Conservation (phyloP, 64 coral and sea anemone genomes). For the Anthopleura sola region DNA sequence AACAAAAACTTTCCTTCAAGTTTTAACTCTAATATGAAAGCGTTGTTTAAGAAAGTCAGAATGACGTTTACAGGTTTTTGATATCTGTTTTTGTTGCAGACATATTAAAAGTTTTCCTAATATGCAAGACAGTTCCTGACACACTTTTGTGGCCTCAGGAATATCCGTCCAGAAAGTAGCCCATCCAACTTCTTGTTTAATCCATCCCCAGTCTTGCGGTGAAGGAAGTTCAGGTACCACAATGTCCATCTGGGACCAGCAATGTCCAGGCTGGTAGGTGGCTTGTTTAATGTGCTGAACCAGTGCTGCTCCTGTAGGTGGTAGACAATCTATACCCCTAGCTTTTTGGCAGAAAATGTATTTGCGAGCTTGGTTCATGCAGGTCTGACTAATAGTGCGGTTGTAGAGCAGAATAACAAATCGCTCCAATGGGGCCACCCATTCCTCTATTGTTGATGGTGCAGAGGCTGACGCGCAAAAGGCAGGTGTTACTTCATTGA, state of each 20-base stretch:
- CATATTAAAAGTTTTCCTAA: too few species aligned
- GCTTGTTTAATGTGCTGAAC: slow-evolving; percentile 25
- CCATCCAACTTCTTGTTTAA: slow-evolving; percentile 18
- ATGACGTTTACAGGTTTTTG: too few species aligned
- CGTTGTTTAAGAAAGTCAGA: too few species aligned
- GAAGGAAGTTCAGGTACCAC: slow-evolving; percentile 28
- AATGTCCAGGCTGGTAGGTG: slow-evolving; percentile 38
- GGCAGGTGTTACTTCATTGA: slow-evolving; percentile 37
- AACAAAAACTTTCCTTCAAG: too few species aligned
- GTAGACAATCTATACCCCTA: slow-evolving; percentile 18
- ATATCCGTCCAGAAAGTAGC: slow-evolving; percentile 27
- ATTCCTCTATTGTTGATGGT: slow-evolving; percentile 20
- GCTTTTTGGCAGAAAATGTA: slow-evolving; percentile 28
- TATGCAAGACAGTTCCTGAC: slow-evolving; percentile 10
- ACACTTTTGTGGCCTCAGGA: slow-evolving; percentile 31
- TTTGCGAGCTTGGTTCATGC: slow-evolving; percentile 33
- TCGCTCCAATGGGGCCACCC: slow-evolving; percentile 29
- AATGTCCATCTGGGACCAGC: slow-evolving; percentile 16
- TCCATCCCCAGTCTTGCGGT: slow-evolving; percentile 49
- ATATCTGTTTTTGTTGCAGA: too few species aligned
- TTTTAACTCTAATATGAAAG: too few species aligned
- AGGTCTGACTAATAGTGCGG: slow-evolving; percentile 6
- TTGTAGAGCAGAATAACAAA: slow-evolving; percentile 36
- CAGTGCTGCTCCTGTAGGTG: slow-evolving; percentile 41
- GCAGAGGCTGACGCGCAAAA: not conserved